Evolutionary conservation across 2,113 vertebrate species (phyloP).

Genomic region (Calidris pygmaea): DNA sequence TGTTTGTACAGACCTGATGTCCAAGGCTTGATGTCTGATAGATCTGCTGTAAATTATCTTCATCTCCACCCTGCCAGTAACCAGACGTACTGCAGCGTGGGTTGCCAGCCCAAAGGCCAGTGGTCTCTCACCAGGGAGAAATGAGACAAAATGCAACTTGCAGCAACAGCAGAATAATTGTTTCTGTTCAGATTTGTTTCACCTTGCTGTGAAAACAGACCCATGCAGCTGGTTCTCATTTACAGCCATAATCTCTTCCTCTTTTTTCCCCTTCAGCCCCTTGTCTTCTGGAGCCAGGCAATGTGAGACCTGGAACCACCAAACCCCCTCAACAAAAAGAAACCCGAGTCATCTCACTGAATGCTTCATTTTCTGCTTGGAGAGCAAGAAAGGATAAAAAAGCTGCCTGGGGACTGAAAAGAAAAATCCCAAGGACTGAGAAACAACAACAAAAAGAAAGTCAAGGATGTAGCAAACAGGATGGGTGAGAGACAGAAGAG

Average conservation of each 20-base stretch:
- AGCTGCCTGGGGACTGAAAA: not conserved
- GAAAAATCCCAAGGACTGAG: not conserved
- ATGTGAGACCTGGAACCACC: not conserved
- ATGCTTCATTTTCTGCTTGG: not conserved
- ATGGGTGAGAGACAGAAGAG: not conserved
- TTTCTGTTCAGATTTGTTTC: not conserved
- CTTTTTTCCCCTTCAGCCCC: not conserved
- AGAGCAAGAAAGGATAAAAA: not conserved
- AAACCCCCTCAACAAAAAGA: not conserved
- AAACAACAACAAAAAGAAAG: not conserved
- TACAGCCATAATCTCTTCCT: not conserved
- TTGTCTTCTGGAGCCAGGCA: not conserved
- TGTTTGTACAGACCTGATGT: not conserved
- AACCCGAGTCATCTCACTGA: not conserved
- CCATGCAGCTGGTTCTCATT: not conserved
- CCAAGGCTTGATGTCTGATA: not conserved
- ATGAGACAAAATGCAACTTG: not conserved
- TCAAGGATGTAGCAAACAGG: not conserved
- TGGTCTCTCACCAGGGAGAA: not conserved
- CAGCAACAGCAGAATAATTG: not conserved
- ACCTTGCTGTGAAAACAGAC: not conserved
- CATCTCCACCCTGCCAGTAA: not conserved
- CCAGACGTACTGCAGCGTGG: not conserved
- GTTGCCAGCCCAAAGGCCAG: not conserved
- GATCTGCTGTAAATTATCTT: not conserved